Conservation (phyloP, 2,888 invertebrate species). For the Eretmocerus hayati region DNA sequence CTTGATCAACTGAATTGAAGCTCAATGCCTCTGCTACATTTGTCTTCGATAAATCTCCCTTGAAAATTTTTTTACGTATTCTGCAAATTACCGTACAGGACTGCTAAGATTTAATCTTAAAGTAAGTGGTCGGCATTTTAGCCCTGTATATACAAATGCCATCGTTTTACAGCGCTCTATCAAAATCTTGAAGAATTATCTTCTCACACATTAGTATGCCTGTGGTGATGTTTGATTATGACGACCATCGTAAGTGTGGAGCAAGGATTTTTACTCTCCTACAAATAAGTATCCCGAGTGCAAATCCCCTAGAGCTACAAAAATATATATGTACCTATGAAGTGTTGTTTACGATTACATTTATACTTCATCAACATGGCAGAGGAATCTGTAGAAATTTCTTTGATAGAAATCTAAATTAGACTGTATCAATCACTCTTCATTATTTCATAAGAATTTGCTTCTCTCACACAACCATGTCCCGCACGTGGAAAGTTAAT, state of each 20-base stretch:
- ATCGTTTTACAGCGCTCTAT: slow-evolving; percentile 6
- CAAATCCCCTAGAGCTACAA: slow-evolving; percentile 41
- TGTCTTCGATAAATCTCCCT: not conserved
- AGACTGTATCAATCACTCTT: slow-evolving; percentile 17
- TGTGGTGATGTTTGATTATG: no score
- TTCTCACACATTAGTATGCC: no score
- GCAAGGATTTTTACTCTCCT: slow-evolving; percentile 29
- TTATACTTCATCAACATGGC: slow-evolving; percentile 31
- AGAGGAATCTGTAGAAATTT: slow-evolving; percentile 35
- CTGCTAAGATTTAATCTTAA: slow-evolving; percentile 33
- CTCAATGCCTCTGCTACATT: slow-evolving; percentile 7
- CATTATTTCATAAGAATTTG: slow-evolving; percentile 3
- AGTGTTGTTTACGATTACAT: slow-evolving; percentile 22
- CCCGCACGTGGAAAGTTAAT: slow-evolving; percentile 7
- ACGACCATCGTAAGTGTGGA: slow-evolving; percentile 15
- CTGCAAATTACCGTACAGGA: no score
- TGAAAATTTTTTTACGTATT: slow-evolving; percentile 19
- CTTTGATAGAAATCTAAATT: slow-evolving; percentile 32
- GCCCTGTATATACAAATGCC: slow-evolving; percentile 21
- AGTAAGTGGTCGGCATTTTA: slow-evolving; percentile 28
- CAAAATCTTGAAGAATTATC: slow-evolving; percentile 11
- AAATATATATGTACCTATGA: slow-evolving; percentile 33
- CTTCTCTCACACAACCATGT: slow-evolving; percentile 10
- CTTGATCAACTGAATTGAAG: slow-evolving; percentile 4
- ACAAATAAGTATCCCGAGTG: slow-evolving; percentile 36